Evolutionary conservation across 2,113 vertebrate genomes (phyloP).

Genomic region (Saguinus imperator): DNA sequence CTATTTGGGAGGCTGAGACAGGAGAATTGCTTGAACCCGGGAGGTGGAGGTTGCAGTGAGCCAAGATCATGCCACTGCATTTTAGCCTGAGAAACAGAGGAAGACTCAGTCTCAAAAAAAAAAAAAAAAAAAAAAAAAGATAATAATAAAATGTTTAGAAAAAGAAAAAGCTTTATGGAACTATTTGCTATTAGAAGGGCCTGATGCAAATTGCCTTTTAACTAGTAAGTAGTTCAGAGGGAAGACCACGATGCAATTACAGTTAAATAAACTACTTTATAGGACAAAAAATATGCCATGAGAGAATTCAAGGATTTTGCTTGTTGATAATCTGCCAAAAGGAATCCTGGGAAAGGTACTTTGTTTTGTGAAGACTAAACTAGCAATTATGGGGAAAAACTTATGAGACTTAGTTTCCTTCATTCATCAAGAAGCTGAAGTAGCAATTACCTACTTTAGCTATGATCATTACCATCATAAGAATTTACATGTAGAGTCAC

Average conservation of each 20-base stretch:
- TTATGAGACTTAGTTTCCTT: neutral
- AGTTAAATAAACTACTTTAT: neutral
- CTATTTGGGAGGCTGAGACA: too few relatives aligned
- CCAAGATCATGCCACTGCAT: too few relatives aligned
- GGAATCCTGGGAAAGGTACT: neutral
- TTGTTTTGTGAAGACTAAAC: conserved; percentile 21
- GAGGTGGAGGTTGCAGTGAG: too few relatives aligned
- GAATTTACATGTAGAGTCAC: neutral
- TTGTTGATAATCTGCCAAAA: neutral
- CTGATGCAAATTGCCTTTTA: neutral
- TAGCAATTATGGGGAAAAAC: neutral
- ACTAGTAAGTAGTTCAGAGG: neutral
- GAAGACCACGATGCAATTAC: neutral
- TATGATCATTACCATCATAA: neutral
- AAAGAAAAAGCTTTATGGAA: neutral
- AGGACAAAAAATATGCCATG: neutral
- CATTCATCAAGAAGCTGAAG: neutral
- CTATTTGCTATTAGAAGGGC: neutral
- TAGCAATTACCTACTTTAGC: neutral
- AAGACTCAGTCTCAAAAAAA: neutral
- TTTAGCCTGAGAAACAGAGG: too few relatives aligned
- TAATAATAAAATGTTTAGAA: too few relatives aligned
- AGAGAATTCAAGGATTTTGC: neutral
- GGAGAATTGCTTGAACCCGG: too few relatives aligned
- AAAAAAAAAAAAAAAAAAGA: too few relatives aligned